Percentiles rank a stretch among this genome's conserved stretches.
phyloP scores from a whole-genome alignment of 2,797 vertebrate genomes.

The Anguilla anguilla region DNA sequence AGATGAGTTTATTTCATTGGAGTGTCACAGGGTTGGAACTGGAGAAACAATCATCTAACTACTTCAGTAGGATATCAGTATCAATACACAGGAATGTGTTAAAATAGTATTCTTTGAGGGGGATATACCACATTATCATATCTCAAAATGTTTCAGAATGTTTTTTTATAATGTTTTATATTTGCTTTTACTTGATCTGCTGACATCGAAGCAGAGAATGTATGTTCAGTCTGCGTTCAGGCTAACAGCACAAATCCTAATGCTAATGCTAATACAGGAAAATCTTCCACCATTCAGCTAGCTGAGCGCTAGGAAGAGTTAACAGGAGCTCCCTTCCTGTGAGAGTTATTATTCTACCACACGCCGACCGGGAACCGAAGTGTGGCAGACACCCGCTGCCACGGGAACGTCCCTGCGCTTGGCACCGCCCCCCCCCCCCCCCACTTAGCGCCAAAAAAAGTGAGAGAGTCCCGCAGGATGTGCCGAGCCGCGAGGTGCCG shows the following conservation, averaged over 20 bases:
- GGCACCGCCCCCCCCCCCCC: not conserved
- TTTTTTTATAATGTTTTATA: not conserved
- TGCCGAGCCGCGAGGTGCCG: not conserved
- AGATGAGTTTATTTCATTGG: not conserved
- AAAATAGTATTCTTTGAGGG: not conserved
- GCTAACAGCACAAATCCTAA: not conserved
- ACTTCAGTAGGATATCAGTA: not conserved
- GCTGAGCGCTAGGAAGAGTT: not conserved
- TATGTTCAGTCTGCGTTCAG: not conserved
- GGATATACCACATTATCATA: not conserved
- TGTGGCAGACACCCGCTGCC: not conserved
- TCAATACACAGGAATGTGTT: not conserved
- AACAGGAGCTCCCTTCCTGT: not conserved
- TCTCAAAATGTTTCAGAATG: not conserved
- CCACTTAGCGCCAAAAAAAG: not conserved
- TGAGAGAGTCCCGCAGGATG: not conserved
- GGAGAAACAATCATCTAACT: not conserved
- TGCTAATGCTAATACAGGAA: not conserved
- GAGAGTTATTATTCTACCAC: not conserved
- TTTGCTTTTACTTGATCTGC: not conserved
- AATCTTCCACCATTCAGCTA: not conserved
- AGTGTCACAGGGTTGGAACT: not conserved
- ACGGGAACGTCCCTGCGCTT: not conserved
- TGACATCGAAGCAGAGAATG: not conserved
- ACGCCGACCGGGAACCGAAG: not conserved